phyloP scores from a whole-genome alignment of 2,113 vertebrate species.

The Chionomys nivalis region DNA sequence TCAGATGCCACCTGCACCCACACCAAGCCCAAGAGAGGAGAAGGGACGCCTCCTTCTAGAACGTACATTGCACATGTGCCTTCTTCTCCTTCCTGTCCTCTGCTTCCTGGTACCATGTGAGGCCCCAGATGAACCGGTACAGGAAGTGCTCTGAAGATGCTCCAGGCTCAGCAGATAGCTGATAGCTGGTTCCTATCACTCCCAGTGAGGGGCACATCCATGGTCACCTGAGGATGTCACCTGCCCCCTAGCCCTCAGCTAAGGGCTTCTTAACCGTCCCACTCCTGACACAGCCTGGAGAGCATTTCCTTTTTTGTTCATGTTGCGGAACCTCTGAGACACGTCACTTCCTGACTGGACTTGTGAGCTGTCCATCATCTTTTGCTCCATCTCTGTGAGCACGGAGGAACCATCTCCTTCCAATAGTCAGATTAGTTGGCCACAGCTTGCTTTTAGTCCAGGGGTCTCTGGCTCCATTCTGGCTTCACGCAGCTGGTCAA shows the following conservation, averaged over 20 bases:
- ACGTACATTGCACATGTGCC: too few relatives aligned
- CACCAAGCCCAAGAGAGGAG: too few relatives aligned
- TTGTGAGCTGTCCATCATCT: background rate
- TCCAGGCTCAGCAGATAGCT: background rate
- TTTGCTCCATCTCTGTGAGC: background rate
- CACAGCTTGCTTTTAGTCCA: background rate
- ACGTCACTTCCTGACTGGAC: background rate
- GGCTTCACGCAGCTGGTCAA: too few relatives aligned
- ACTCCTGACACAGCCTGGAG: background rate
- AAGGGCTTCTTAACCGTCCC: background rate
- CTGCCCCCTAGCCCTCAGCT: background rate
- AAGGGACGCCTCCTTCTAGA: background rate
- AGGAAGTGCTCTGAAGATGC: background rate
- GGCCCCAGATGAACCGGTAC: background rate
- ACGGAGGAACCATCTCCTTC: background rate
- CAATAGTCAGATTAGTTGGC: background rate
- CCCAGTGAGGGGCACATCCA: background rate
- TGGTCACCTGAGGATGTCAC: background rate
- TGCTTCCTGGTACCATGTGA: background rate
- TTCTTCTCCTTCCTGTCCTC: background rate
- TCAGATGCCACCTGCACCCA: too few relatives aligned
- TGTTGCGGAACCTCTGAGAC: too few relatives aligned
- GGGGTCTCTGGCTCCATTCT: background rate
- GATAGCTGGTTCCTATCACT: too few relatives aligned
- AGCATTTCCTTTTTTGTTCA: background rate